Conservation (phyloP, 2,113 vertebrate genomes). For the Physeter macrocephalus region DNA sequence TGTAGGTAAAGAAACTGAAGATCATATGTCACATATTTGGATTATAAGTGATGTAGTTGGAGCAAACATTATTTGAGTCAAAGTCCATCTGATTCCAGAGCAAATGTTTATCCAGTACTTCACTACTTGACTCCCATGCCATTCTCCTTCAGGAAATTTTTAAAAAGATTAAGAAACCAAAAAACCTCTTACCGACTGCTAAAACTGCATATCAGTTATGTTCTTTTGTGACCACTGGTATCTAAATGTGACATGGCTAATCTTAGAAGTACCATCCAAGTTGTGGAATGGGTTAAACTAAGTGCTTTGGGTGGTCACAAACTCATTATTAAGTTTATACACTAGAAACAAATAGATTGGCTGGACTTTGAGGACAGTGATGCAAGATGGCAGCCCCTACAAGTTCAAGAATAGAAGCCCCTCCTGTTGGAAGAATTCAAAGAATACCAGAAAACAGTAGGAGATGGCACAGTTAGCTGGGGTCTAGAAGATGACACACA, state of each 20-base stretch:
- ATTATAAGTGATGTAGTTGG: not conserved
- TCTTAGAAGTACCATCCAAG: not conserved
- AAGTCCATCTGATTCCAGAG: not conserved
- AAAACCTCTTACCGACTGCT: not conserved
- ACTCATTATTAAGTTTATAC: not conserved
- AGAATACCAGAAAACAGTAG: not conserved
- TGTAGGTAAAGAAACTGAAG: not conserved
- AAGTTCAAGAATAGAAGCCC: not conserved
- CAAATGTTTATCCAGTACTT: not conserved
- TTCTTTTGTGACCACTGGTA: not conserved
- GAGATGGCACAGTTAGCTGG: not conserved
- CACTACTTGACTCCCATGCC: not conserved
- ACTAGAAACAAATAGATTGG: not conserved
- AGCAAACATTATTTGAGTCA: not conserved
- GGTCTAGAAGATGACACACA: not conserved
- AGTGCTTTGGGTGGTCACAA: not conserved
- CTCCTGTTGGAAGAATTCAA: not conserved
- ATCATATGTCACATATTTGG: not conserved
- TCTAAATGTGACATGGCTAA: not conserved
- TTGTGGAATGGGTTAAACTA: not conserved
- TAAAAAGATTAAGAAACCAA: not conserved
- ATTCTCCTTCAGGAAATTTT: not conserved
- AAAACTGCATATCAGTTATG: not conserved
- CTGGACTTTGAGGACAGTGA: not conserved
- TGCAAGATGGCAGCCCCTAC: not conserved